Evolutionary conservation across 2,113 vertebrate species (phyloP), one percentile per base, ranked within the genome.

Genomic region (Capreolus pygargus): DNA sequence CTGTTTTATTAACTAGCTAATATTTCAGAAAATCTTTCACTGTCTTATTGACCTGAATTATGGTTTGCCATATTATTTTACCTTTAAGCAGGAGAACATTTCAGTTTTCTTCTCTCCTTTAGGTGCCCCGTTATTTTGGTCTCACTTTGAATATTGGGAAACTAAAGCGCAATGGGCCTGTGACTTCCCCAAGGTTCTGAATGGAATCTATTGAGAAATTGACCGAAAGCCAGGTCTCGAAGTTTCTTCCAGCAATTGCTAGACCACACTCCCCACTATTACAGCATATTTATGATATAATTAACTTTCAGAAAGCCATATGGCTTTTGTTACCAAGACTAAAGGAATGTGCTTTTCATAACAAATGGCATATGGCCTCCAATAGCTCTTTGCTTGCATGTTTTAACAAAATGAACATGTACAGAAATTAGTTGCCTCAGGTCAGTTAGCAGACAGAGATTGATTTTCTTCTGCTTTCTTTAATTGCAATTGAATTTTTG

Each of bases 301-400:
- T 97, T 98, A 98, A 98, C 98, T 98, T 97, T 95, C 98, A 97
- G 97, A 97, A 97, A 95, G 55, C 97, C 98, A 98, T 99, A 98
- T 98, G 99, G 97, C 90, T 98, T 98, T 98, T 97, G 96, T 98
- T 98, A 98, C 96, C 94, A 92, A 98, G 98, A 98, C 97, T 95
- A 97, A 98, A 98, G 95, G 96, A 97, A 98, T 98, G 97, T 97
- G 97, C 79, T 98, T 97, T 97, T 96, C 97, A 96, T 98, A 98
- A 98, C 95, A 61, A 98, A 96, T 94, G 84, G 97, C 98, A 98
- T 96, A 97, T 97, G 98, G 97, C 88, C 94, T 92, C 96, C 97
- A 91, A 91, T 86, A 94, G 89, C 43, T 94, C 96, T 97, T 78
- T 60, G 45, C 97, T 94, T 87, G 92, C 94, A 78, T 97, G 95